phyloP scores from a whole-genome alignment of 2,888 invertebrate species.

The Lasioglossum marginatum region DNA sequence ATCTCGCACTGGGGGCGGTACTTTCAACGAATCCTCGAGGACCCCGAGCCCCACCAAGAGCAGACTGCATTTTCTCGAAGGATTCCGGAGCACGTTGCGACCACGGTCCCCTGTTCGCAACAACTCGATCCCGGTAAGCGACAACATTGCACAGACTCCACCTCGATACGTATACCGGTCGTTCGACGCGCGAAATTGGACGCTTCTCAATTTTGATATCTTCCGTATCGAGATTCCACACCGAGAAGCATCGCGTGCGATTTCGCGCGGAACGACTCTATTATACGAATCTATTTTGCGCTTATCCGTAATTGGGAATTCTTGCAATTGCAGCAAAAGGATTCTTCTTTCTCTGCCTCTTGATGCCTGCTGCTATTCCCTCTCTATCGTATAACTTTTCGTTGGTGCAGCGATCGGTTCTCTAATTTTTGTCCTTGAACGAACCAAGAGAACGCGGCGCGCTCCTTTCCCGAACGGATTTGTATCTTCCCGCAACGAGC shows the following conservation, averaged over 20 bases:
- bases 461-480: conserved; percentile 6
- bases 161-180: not conserved
- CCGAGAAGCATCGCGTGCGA: not conserved
- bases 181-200: not conserved
- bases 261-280: not conserved
- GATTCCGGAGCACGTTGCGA: conserved; percentile 87
- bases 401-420: conserved; percentile 79
- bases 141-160: conserved; percentile 14
- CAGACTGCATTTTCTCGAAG: conserved; percentile 86
- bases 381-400: conserved; percentile 82
- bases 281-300: conserved; percentile 23
- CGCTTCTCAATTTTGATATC: not conserved
- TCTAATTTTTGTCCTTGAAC: conserved; percentile 77
- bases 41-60: conserved; percentile 85
- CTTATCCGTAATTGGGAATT: conserved; percentile 70
- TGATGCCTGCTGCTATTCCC: conserved; percentile 83
- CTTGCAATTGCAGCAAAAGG: conserved; percentile 80
- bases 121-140: conserved; percentile 82
- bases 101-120: conserved; percentile 82
- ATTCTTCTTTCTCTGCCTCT: conserved; percentile 82
- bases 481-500: not conserved
- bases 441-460: conserved; percentile 37
- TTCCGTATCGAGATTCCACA: not conserved
- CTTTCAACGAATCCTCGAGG: conserved; percentile 70
- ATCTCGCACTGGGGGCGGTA: conserved; percentile 72